These are phyloP conservation scores for Hyposmocoma kahamanoa DNA, from an alignment of 1,140 invertebrate species.

Conservation along the genomic window DNA sequence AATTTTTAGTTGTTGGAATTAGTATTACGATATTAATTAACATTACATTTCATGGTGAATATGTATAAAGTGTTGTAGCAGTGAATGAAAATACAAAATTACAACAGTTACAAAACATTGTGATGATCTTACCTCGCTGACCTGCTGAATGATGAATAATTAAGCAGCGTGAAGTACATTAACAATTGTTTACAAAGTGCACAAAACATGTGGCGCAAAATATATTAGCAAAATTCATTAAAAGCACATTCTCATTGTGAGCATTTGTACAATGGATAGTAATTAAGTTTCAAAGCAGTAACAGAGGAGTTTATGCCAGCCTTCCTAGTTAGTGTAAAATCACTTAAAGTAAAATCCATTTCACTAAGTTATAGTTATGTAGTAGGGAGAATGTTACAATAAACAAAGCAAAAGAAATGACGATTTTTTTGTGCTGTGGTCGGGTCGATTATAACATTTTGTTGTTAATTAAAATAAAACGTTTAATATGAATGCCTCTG, in stretches of 20 bases:
- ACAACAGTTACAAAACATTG: too few species aligned
- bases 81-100: too few species aligned
- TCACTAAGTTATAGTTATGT: not conserved
- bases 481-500: too few species aligned
- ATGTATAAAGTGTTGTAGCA: too few species aligned
- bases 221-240: not conserved
- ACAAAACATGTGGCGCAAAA: not conserved
- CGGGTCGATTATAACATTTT: too few species aligned
- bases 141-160: constrained; percentile 40
- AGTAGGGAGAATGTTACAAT: not conserved
- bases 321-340: not conserved
- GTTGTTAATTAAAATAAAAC: constrained; percentile 8
- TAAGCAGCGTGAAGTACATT: constrained; percentile 46
- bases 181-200: not conserved
- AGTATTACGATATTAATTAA: too few species aligned
- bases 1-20: too few species aligned
- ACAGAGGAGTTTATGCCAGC: not conserved
- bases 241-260: not conserved
- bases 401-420: not conserved
- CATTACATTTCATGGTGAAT: too few species aligned
- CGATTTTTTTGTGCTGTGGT: not conserved
- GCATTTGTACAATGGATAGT: not conserved
- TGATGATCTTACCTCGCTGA: constrained; percentile 53
- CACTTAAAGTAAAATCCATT: not conserved
- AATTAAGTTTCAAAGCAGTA: not conserved